Base-by-base conservation (phyloP, 2,113 vertebrate species). In the Callospermophilus lateralis region DNA sequence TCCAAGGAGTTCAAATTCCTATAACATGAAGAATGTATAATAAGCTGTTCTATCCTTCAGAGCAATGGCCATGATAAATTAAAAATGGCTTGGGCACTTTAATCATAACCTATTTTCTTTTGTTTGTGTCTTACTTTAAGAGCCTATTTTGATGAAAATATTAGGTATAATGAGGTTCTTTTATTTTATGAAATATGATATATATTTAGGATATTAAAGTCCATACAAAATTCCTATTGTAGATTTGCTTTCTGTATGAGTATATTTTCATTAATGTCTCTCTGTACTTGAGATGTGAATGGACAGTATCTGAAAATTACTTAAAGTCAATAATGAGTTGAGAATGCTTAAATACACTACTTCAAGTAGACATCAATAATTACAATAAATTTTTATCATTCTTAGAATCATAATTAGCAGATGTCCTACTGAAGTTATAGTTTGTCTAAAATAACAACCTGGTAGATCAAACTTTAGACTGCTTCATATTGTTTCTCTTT, bases 1-100 rank as follows among this genome's bases (percentile, higher is more conserved):
- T 85, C 90, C 22, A 91, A 98, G 80, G 93, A 97, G 12, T 81
- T 97, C 78, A 94, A 89, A 10, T 93, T 96, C 90, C 53, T 48
- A 79, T 51, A 97, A 72, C 70, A 89, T 85, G 53, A 95, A 92
- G 42, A 93, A 95, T 94, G 93, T 85, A 80, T 90, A 95, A 97
- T 80, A 90, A 94, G 73, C 8, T 96, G 79, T 84, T 79, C 24
- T 77, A 95, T 74, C n/a, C 51, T 80, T 58, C 96, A 94, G 70
- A 96, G 53, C 79, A 97, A 93, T 93, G 73, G 77, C 61, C 39
- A 97, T 37, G 73, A 93, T 84, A 85, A 92, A 84, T 13, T 78
- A 53, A 96, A 96, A 88, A 90, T 32, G 53, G 26, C 55, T 94
- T 83, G 8, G 8, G 83, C 2, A 88, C 51, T 28, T 92, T 85